A percentile compares a stretch with the other conserved stretches of the same genome.
Conservation (phyloP, 2,888 invertebrate species). For the Apoda limacodes region DNA sequence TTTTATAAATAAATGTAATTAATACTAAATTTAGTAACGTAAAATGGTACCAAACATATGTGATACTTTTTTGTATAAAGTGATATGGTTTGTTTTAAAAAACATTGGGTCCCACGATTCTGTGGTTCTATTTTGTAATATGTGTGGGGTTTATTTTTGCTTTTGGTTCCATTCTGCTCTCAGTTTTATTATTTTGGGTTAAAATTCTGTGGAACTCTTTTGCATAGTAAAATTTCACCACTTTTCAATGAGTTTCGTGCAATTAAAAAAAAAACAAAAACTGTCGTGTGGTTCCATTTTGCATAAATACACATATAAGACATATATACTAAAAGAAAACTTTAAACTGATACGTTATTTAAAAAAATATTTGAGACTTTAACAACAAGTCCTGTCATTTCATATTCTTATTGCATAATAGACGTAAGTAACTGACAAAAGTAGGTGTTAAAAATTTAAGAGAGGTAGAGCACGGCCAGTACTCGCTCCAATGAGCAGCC, state of each 20-base stretch:
- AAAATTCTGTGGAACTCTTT: conserved; percentile 10
- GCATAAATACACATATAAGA: conserved; percentile 10
- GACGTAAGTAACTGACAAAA: too few species aligned
- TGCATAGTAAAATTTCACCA: conserved; percentile 9
- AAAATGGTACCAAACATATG: conserved; percentile 9
- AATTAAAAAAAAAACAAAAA: conserved; percentile 8
- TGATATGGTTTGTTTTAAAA: conserved; percentile 9
- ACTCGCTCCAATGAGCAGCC: too few species aligned
- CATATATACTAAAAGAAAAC: too few species aligned
- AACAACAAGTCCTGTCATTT: too few species aligned
- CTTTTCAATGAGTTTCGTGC: conserved; percentile 7
- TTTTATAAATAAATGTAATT: conserved; percentile 8
- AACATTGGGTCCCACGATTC: conserved; percentile 9
- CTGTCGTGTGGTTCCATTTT: conserved; percentile 10
- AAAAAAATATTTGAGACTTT: too few species aligned
- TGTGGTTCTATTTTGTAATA: conserved; percentile 6
- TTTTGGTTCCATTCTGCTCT: conserved; percentile 9
- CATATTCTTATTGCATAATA: too few species aligned
- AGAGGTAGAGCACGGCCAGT: too few species aligned
- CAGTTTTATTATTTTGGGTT: conserved; percentile 8
- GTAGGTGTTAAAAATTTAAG: too few species aligned
- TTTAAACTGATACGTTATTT: too few species aligned
- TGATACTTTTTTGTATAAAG: conserved; percentile 11
- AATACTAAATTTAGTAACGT: conserved; percentile 9
- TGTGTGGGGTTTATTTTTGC: conserved; percentile 7